phyloP scores from a whole-genome alignment of 1,140 invertebrate species.

The Tigriopus japonicus region DNA sequence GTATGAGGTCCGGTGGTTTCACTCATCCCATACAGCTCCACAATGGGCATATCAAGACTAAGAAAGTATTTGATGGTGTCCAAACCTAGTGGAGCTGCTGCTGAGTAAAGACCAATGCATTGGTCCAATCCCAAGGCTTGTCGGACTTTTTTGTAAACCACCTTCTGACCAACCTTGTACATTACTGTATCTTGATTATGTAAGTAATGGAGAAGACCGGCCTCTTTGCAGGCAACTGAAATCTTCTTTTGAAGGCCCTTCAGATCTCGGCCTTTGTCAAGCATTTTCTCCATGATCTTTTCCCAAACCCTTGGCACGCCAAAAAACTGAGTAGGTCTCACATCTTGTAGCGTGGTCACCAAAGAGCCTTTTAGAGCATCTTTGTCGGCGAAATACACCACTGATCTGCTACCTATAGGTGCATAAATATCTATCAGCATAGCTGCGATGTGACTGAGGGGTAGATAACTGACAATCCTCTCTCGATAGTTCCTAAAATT shows the following conservation, averaged over 20 bases:
- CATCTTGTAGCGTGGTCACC: slow-evolving; percentile 47
- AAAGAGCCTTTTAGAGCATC: slow-evolving; percentile 58
- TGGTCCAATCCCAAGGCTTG: slow-evolving; percentile 16
- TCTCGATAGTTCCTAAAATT: slow-evolving; percentile 30
- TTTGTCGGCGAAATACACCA: slow-evolving; percentile 61
- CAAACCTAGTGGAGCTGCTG: slow-evolving; percentile 55
- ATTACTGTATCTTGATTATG: not conserved
- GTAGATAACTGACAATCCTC: slow-evolving; percentile 55
- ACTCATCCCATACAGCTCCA: slow-evolving; percentile 25
- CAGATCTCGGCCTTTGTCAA: slow-evolving; percentile 36
- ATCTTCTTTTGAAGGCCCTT: slow-evolving; percentile 27
- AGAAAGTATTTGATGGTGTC: slow-evolving; percentile 67
- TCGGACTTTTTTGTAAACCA: slow-evolving; percentile 20
- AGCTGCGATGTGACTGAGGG: slow-evolving; percentile 72
- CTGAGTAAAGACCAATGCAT: slow-evolving; percentile 35
- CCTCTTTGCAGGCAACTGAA: slow-evolving; percentile 21
- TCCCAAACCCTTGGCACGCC: slow-evolving; percentile 81
- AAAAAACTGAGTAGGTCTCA: slow-evolving; percentile 57
- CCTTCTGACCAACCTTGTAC: not conserved
- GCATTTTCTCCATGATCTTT: slow-evolving; percentile 74
- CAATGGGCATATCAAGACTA: slow-evolving; percentile 55
- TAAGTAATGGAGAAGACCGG: slow-evolving; percentile 45
- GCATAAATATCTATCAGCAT: slow-evolving; percentile 45
- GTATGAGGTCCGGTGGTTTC: slow-evolving; percentile 23
- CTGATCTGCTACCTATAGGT: slow-evolving; percentile 25